Evolutionary conservation across 2,113 vertebrate species (phyloP).

Genomic region (Cheilinus undulatus): DNA sequence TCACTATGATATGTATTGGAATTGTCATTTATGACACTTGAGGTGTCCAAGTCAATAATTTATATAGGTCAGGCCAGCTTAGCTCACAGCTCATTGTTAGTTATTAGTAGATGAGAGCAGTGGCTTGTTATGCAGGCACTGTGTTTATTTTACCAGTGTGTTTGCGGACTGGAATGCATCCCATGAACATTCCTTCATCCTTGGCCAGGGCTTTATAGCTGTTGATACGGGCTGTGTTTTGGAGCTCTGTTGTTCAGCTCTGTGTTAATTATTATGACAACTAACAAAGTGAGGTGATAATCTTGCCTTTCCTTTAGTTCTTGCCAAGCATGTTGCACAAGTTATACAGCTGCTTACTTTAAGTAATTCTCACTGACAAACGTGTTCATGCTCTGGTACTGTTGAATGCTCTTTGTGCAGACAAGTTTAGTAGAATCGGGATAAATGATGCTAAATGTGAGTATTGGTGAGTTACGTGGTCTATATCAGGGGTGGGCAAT

Average conservation of each 20-base stretch:
- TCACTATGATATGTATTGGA: slow-evolving; percentile 77
- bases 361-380: slow-evolving; percentile 21
- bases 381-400: too few species aligned
- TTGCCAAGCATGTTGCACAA: slow-evolving; percentile 41
- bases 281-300: slow-evolving; percentile 72
- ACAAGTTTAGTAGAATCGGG: background rate
- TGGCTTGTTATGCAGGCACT: slow-evolving; percentile 66
- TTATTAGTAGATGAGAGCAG: slow-evolving; percentile 74
- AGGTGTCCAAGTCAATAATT: slow-evolving; percentile 82
- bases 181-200: slow-evolving; percentile 74
- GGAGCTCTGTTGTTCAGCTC: slow-evolving; percentile 44
- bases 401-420: too few species aligned
- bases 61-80: slow-evolving; percentile 77
- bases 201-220: slow-evolving; percentile 71
- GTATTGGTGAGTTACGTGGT: background rate
- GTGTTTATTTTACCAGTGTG: slow-evolving; percentile 76
- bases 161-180: slow-evolving; percentile 73
- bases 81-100: slow-evolving; percentile 69
- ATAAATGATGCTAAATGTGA: background rate
- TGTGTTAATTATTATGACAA: slow-evolving; percentile 74
- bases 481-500: too few species aligned
- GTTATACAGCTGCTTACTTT: slow-evolving; percentile 28
- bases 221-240: slow-evolving; percentile 63
- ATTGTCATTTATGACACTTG: slow-evolving; percentile 83
- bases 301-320: slow-evolving; percentile 51